Evolutionary conservation across 2,113 vertebrate species (phyloP).

Genomic region (Catagonus wagneri): DNA sequence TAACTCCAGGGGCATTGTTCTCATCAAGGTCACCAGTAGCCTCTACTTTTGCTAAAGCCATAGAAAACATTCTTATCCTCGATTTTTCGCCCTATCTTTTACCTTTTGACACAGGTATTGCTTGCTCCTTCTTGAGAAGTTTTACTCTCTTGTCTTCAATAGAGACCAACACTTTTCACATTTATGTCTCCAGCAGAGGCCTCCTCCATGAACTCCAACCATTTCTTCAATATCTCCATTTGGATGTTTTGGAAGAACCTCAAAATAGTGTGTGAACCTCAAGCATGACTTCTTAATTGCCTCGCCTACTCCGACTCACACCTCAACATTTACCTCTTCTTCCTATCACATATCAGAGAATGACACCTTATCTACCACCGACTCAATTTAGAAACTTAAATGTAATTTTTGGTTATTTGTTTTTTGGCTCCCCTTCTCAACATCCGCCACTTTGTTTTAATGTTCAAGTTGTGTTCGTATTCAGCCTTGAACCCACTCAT

Average conservation of each 20-base stretch:
- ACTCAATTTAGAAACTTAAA: neutral
- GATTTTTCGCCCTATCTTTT: neutral
- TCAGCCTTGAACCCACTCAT: neutral
- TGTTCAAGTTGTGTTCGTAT: neutral
- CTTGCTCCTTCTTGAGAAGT: neutral
- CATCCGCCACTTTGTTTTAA: neutral
- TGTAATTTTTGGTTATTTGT: neutral
- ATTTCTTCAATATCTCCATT: too few relatives aligned
- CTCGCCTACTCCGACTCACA: neutral
- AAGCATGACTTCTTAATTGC: neutral
- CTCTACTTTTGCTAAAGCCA: neutral
- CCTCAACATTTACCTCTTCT: neutral
- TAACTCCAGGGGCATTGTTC: neutral
- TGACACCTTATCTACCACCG: neutral
- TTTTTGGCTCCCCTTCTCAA: neutral
- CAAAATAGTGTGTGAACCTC: neutral
- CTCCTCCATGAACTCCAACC: neutral
- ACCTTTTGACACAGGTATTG: neutral
- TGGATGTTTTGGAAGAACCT: neutral
- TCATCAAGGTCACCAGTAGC: neutral
- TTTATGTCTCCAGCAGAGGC: neutral
- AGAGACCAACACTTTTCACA: neutral
- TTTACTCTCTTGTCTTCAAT: neutral
- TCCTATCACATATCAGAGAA: neutral
- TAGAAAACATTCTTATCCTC: neutral